Evolutionary conservation across 1,140 invertebrate species (phyloP).

Genomic region (Heterodera schachtii): DNA sequence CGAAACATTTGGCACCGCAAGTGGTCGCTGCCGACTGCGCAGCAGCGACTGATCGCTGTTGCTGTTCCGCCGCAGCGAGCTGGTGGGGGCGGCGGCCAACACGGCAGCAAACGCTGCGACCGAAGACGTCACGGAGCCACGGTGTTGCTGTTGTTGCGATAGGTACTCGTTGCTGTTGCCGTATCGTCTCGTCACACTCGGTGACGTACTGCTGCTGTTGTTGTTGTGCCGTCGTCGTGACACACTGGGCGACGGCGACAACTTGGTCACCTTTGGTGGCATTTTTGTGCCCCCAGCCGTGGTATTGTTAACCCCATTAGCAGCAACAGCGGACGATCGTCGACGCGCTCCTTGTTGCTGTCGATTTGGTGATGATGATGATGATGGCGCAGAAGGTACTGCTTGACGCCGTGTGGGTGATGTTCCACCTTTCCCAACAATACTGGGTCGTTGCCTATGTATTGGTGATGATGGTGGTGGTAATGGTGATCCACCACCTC

Average conservation of each 20-base stretch:
- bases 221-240: neutral
- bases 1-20: neutral
- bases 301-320: neutral
- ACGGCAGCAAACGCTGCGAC: conserved; percentile 18
- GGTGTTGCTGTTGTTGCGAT: neutral
- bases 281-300: neutral
- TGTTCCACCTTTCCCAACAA: too few relatives aligned
- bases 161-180: neutral
- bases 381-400: too few relatives aligned
- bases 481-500: neutral
- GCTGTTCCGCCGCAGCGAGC: neutral
- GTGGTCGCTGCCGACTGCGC: neutral
- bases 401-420: too few relatives aligned
- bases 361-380: neutral
- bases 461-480: neutral
- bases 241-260: neutral
- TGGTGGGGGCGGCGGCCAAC: conserved; percentile 13
- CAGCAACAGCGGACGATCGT: neutral
- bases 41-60: conserved; percentile 18
- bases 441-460: neutral
- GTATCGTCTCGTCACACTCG: neutral
- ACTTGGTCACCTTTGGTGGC: neutral
- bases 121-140: neutral
- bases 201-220: too few relatives aligned
- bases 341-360: neutral